These are phyloP conservation scores for Furcula furcula DNA, from an alignment of 2,888 invertebrate genomes.

Conservation along the genomic window DNA sequence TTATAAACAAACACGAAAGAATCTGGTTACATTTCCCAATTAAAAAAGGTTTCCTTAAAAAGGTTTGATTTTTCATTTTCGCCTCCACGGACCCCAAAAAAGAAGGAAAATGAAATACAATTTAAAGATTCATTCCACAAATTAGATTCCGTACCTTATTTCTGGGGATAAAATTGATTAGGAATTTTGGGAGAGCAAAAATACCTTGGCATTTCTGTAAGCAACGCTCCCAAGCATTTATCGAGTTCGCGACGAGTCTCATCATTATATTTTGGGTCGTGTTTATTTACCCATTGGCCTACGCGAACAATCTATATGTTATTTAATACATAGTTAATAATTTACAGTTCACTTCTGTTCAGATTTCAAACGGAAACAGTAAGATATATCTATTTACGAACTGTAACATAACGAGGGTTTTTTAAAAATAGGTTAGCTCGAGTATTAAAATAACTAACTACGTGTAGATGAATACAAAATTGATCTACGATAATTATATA, in stretches of 20 bases:
- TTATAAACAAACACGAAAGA: conserved; percentile 14
- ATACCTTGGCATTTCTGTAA: conserved; percentile 17
- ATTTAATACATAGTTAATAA: conserved; percentile 4
- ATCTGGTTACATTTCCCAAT: conserved; percentile 25
- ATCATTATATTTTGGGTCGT: conserved; percentile 22
- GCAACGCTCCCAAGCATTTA: conserved; percentile 17
- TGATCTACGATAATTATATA: no score
- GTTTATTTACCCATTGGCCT: conserved; percentile 10
- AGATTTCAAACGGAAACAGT: no score
- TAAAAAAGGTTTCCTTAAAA: conserved; percentile 12
- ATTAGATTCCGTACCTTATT: conserved; percentile 28
- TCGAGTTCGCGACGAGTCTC: conserved; percentile 19
- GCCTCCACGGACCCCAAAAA: neutral
- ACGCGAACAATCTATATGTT: conserved; percentile 8
- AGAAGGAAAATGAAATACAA: conserved; percentile 26
- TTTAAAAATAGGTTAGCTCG: no score
- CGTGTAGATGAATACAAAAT: no score
- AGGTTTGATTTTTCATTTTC: conserved; percentile 2
- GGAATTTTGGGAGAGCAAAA: conserved; percentile 28
- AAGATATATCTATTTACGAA: no score
- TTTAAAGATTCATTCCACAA: conserved; percentile 33
- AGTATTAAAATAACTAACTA: no score
- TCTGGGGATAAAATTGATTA: conserved; percentile 33
- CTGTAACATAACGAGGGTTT: no score
- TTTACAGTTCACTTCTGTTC: no score